Percentiles rank a stretch among this genome's conserved stretches.
Conservation (phyloP, 2,797 vertebrate genomes). For the Brachyrhaphis roseni region DNA sequence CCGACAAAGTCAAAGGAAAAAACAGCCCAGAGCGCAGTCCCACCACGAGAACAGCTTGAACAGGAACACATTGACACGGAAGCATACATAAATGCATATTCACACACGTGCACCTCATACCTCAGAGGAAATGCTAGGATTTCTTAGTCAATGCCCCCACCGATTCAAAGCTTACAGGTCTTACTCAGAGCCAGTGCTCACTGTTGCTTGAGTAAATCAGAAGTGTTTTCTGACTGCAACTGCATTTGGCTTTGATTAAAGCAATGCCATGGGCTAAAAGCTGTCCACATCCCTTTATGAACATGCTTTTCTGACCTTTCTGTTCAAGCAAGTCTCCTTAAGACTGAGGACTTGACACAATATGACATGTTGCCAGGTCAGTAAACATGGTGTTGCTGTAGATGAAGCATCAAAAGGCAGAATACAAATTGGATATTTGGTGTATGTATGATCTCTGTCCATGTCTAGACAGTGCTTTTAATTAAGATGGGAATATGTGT, state of each 20-base stretch:
- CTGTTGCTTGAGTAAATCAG: conserved; percentile 83
- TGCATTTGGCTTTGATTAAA: conserved; percentile 84
- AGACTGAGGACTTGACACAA: conserved; percentile 83
- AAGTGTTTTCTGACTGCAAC: conserved; percentile 83
- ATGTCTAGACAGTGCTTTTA: conserved; percentile 15
- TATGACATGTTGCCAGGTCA: conserved; percentile 84
- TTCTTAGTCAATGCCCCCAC: conserved; percentile 81
- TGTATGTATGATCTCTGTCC: conserved; percentile 31
- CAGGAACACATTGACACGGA: conserved; percentile 4
- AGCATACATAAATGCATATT: conserved; percentile 6
- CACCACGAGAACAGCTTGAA: conserved; percentile 56
- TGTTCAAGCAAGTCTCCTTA: conserved; percentile 80
- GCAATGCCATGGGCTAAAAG: conserved; percentile 82
- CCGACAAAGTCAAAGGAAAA: conserved; percentile 61
- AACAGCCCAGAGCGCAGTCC: conserved; percentile 67
- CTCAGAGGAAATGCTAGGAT: conserved; percentile 70
- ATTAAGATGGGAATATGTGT: background rate
- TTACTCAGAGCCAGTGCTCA: conserved; percentile 81
- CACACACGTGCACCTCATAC: conserved; percentile 47
- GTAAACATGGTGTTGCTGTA: conserved; percentile 77
- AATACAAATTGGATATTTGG: conserved; percentile 48
- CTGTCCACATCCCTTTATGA: conserved; percentile 83
- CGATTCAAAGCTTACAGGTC: conserved; percentile 73
- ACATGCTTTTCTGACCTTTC: conserved; percentile 86
- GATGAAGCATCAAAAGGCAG: conserved; percentile 52